Evolutionary conservation across 2,888 invertebrate genomes (phyloP).

Genomic region (Loripinus fragilis): DNA sequence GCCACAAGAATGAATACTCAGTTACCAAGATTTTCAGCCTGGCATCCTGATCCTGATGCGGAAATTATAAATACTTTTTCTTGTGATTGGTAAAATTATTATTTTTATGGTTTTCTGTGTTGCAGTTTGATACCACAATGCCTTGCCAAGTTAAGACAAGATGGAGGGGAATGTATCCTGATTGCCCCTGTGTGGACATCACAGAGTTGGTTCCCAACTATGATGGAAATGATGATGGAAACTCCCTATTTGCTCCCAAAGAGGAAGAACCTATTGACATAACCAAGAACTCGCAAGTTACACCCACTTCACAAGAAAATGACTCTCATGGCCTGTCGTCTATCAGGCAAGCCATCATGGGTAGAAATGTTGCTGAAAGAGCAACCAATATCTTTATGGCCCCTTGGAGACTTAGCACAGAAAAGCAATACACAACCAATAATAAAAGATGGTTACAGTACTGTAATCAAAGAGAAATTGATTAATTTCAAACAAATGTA

Average conservation of each 20-base stretch:
- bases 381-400: not conserved
- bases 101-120: conserved; percentile 51
- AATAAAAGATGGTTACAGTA: too few species aligned
- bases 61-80: conserved; percentile 43
- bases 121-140: conserved; percentile 33
- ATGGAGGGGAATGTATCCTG: conserved; percentile 28
- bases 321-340: conserved; percentile 25
- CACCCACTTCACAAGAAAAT: conserved; percentile 27
- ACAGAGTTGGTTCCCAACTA: conserved; percentile 23
- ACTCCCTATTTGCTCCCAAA: conserved; percentile 22
- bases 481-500: too few species aligned
- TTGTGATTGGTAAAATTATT: conserved; percentile 31
- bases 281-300: conserved; percentile 32
- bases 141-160: conserved; percentile 25
- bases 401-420: not conserved
- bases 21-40: conserved; percentile 36
- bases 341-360: too few species aligned
- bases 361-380: too few species aligned
- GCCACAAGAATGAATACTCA: conserved; percentile 47
- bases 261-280: conserved; percentile 14
- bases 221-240: conserved; percentile 31
- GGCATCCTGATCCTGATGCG: conserved; percentile 54
- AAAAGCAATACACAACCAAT: too few species aligned
- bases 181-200: conserved; percentile 39
- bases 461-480: too few species aligned